These are phyloP conservation scores for Sialis fuliginosa DNA, from an alignment of 2,888 invertebrate genomes.

Conservation along the genomic window DNA sequence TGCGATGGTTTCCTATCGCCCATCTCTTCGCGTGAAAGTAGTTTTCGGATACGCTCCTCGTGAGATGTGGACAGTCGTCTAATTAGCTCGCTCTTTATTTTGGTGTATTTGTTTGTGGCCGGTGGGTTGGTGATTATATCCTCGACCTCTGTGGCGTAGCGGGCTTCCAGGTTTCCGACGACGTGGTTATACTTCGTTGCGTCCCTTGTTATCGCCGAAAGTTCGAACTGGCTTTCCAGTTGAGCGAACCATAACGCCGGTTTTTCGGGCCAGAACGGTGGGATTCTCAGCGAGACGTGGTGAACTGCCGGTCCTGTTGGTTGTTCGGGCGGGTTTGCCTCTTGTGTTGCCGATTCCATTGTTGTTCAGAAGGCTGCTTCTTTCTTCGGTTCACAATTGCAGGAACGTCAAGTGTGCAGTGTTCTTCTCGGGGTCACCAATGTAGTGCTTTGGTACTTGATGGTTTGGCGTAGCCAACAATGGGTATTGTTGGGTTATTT, in stretches of 20 bases:
- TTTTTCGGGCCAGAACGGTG: not conserved
- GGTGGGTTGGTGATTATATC: slow-evolving; percentile 14
- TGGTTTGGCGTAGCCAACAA: no score
- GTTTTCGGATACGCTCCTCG: slow-evolving; percentile 2
- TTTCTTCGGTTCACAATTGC: no score
- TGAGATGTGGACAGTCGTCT: not conserved
- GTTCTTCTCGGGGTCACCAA: no score
- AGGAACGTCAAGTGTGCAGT: no score
- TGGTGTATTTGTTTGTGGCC: slow-evolving; percentile 7
- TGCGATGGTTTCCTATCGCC: slow-evolving; percentile 13
- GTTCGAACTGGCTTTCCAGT: slow-evolving; percentile 9
- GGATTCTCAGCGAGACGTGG: no score
- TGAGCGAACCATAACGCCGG: slow-evolving; percentile 13
- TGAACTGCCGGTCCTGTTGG: no score
- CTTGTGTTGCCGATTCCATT: no score
- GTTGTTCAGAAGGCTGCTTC: no score
- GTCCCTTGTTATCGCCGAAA: slow-evolving; percentile 9
- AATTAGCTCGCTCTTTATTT: slow-evolving; percentile 13
- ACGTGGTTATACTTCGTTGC: slow-evolving; percentile 11
- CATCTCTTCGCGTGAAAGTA: slow-evolving; percentile 8
- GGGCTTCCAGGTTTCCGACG: slow-evolving; percentile 9
- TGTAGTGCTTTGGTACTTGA: no score
- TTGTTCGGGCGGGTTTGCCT: no score
- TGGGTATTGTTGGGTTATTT: no score
- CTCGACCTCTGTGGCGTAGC: slow-evolving; percentile 11